Evolutionary conservation across 2,797 vertebrate genomes (phyloP).

Genomic region (Enteromius thamalakanensis): DNA sequence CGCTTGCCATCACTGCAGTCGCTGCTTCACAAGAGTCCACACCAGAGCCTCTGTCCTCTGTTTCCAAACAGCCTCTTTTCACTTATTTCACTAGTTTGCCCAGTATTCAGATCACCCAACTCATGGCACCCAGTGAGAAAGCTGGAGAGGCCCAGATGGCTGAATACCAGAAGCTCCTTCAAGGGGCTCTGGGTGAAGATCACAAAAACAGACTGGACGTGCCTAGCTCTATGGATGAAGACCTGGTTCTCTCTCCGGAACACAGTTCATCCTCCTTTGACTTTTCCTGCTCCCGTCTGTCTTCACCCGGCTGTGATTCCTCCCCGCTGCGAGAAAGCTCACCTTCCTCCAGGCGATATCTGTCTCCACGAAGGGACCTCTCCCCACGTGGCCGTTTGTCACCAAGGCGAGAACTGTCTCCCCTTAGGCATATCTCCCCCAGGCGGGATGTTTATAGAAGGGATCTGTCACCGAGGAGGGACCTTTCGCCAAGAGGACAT

Average conservation of each 20-base stretch:
- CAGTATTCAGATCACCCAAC: conserved; percentile 93
- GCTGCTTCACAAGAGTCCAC: conserved; percentile 78
- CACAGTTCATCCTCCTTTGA: conserved; percentile 83
- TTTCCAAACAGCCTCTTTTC: conserved; percentile 85
- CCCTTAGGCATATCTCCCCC: conserved; percentile 90
- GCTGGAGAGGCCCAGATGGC: conserved; percentile 79
- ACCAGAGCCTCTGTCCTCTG: conserved; percentile 75
- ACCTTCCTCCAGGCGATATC: conserved; percentile 85
- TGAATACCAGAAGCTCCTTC: conserved; percentile 85
- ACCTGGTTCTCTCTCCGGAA: conserved; percentile 78
- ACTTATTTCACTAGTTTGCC: conserved; percentile 93
- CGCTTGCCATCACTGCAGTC: conserved; percentile 82
- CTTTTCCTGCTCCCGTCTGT: conserved; percentile 87
- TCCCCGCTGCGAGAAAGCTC: conserved; percentile 87
- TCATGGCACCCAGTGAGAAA: conserved; percentile 79
- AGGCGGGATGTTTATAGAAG: conserved; percentile 87
- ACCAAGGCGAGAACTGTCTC: conserved; percentile 85
- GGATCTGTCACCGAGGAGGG: conserved; percentile 89
- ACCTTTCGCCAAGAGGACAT: conserved; percentile 67
- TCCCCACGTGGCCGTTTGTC: conserved; percentile 87
- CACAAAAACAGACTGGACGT: conserved; percentile 84
- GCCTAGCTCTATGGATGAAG: conserved; percentile 90
- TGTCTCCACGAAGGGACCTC: conserved; percentile 88
- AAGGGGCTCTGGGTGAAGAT: conserved; percentile 79
- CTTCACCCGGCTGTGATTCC: conserved; percentile 88